Base-by-base conservation (phyloP, 2,888 invertebrate species). In the Drosophila koepferae region DNA sequence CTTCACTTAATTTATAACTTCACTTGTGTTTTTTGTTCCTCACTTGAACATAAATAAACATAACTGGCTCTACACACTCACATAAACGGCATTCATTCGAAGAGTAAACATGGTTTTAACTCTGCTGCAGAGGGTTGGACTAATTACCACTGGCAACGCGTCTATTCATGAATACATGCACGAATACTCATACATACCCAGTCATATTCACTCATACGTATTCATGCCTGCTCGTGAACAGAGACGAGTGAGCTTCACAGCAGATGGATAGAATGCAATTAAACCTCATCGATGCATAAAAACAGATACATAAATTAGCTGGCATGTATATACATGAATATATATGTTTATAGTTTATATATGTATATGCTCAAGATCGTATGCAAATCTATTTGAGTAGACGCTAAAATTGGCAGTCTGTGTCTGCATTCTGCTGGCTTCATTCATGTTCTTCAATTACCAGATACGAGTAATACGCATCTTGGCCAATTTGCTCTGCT, bases 251-350 rank as follows among this genome's bases (percentile, higher is more conserved):
- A 74, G 65, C 73, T 72, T 84, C 74, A 79, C 72, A 74, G 78
- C 73, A 77, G 80, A 80, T 85, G 81, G 81, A 83, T 84, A 74
- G 79, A 91, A 91, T 85, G 81, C 79, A 91, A 91, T 91, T 90
- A 91, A 90, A 88, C 80, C 64, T 74, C 87, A 86, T 82, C 86
- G 91, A 90, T 83, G 91, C 90, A 91, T 87, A 83, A 81, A 81
- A 81, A 77, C 62, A 75, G 62, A 69, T 64, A 59, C 65, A 65
- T 41, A 61, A 51, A 61, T 56, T 61, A 64, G 67, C 65, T 43
- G 40, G 36, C 61, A 44, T 20, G 14, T 18, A 51, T 28, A 43
- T 64, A 38, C 16, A 18, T 4, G 12, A 7, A 23, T 10, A 44
- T 31, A 49, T 44, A 9, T 49, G 41, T 48, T 53, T 44, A 46